These are phyloP conservation scores for Nemoura dubitans DNA, from an alignment of 2,888 invertebrate genomes.

Conservation along the genomic window DNA sequence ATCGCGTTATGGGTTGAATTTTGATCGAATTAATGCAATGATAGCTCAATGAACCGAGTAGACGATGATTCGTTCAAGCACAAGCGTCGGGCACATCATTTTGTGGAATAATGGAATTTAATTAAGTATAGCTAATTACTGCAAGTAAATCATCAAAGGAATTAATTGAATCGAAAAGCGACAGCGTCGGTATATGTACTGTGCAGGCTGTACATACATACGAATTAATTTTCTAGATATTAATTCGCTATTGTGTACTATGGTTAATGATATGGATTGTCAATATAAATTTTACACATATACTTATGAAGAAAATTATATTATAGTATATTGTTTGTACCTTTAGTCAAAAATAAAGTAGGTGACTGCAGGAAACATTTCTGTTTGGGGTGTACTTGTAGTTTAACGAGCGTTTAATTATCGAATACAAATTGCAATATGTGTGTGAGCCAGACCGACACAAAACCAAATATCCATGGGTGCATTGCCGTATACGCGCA, in stretches of 20 bases:
- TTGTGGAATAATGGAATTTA: not conserved
- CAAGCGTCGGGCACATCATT: not conserved
- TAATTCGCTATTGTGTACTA: not conserved
- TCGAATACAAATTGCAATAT: not conserved
- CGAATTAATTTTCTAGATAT: not conserved
- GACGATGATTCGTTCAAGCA: not conserved
- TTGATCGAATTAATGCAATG: slow-evolving; percentile 7
- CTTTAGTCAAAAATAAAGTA: not conserved
- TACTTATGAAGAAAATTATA: no score
- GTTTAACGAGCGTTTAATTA: not conserved
- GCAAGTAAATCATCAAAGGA: slow-evolving; percentile 4
- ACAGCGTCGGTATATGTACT: not conserved
- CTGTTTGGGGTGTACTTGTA: not conserved
- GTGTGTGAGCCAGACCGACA: not conserved
- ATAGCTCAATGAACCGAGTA: not conserved
- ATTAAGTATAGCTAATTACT: slow-evolving; percentile 12
- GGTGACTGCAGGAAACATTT: not conserved
- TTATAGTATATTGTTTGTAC: no score
- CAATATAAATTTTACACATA: not conserved
- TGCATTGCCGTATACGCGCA: not conserved
- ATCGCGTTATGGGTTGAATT: not conserved
- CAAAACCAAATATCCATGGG: not conserved
- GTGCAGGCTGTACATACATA: not conserved
- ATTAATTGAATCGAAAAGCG: slow-evolving; percentile 7
- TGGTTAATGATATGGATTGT: not conserved